Evolutionary conservation across 2,113 vertebrate genomes (phyloP).

Genomic region (Puffinus mauretanicus): DNA sequence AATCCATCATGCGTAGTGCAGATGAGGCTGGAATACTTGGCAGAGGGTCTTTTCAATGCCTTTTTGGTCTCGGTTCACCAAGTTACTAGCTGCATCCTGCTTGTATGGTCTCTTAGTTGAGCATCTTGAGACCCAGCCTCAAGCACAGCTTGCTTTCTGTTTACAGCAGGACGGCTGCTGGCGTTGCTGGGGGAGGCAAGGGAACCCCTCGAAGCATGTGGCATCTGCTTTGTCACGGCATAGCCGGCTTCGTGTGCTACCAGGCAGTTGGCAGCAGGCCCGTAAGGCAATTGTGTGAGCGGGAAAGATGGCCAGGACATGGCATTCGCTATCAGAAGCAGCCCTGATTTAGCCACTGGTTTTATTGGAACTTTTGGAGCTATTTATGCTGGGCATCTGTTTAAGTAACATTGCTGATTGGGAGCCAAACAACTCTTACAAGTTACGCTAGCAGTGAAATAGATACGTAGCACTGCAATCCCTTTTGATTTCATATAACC

Average conservation of each 20-base stretch:
- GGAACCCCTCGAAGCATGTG: not conserved
- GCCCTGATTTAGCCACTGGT: not conserved
- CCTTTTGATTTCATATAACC: not conserved
- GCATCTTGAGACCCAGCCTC: not conserved
- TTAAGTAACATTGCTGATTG: not conserved
- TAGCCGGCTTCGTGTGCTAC: not conserved
- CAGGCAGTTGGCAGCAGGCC: not conserved
- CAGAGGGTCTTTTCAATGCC: not conserved
- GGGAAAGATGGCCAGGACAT: not conserved
- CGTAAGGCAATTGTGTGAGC: not conserved
- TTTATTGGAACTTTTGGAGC: not conserved
- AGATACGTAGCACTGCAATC: not conserved
- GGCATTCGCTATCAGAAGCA: not conserved
- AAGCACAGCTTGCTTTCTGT: not conserved
- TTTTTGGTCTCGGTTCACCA: not conserved
- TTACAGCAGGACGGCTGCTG: not conserved
- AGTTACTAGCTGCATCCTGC: not conserved
- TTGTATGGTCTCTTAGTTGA: not conserved
- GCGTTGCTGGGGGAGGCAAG: not conserved
- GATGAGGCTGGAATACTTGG: not conserved
- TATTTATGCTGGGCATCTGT: not conserved
- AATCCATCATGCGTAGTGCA: not conserved
- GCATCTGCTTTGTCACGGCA: fast-evolving
- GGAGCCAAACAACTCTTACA: not conserved
- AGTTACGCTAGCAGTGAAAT: not conserved